Evolutionary conservation across 2,113 vertebrate genomes (phyloP), one percentile per base, ranked within the genome.

Genomic region (Sander vitreus): DNA sequence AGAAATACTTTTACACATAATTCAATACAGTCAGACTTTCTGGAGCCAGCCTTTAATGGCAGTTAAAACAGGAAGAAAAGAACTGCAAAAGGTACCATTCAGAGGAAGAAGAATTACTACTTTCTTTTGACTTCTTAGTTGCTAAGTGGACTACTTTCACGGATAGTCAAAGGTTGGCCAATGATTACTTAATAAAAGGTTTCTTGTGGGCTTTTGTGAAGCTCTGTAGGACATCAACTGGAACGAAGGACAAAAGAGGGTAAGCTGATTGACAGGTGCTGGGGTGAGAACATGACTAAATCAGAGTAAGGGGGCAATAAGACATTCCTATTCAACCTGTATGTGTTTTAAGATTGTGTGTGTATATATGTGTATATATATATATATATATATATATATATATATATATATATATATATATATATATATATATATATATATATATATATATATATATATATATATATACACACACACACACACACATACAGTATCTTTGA

Each of bases 141-240:
- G 70, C 30, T 21, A 39, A 39, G 9, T 57, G 25, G 51, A 23
- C 65, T 43, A 11, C 72, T 76, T 76, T 60, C 33, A 36, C 36
- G 21, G 53, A 55, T 60, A 67, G 55, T n/a, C n/a, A n/a, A n/a
- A n/a, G n/a, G 73, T 76, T 11, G 5, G n/a, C 21, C 23, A 30
- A 27, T 39, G 65, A 62, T 55, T 39, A 33, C 25, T 65, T 48
- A 23, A 51, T n/a, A n/a, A n/a, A 43, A 19, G 1, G 36, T 48
- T 59, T 68, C 25, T 66, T 55, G 11, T 58, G 55, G 54, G 15
- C 48, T 78, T 78, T 86, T 82, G 59, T 79, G 18, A 16, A 65
- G 63, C 55, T 27, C 36, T 33, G 14, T 25, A 7, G 51, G 48
- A 71, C 64, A 47, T 39, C 27, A 43, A 71, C 50, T 48, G 23